phyloP scores from a whole-genome alignment of 1,140 invertebrate species.

The Rhyzopertha dominica region DNA sequence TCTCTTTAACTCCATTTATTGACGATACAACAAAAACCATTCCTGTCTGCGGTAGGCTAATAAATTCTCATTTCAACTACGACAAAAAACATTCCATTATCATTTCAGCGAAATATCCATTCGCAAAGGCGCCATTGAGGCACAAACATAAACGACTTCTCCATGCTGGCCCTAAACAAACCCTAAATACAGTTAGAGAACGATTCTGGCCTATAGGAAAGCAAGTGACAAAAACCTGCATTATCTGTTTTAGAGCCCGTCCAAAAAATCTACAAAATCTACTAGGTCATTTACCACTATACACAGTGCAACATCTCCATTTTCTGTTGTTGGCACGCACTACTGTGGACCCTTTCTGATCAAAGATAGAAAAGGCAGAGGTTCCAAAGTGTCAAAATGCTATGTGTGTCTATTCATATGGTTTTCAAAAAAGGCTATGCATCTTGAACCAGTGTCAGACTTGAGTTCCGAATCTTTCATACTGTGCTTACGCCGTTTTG shows the following conservation, averaged over 20 bases:
- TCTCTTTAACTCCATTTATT: constrained; percentile 17
- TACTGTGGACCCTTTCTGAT: constrained; percentile 36
- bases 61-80: constrained; percentile 8
- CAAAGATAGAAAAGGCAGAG: constrained; percentile 1
- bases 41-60: constrained; percentile 21
- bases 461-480: constrained; percentile 32
- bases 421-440: constrained; percentile 29
- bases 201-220: background rate
- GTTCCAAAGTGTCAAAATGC: constrained; percentile 24
- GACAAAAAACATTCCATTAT: constrained; percentile 24
- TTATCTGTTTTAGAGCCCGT: constrained; percentile 16
- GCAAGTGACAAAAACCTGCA: constrained; percentile 12
- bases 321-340: constrained; percentile 34
- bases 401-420: constrained; percentile 44
- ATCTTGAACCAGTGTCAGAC: constrained; percentile 29
- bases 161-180: constrained; percentile 21
- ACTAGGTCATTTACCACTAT: constrained; percentile 39
- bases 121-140: constrained; percentile 22
- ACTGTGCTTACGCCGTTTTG: constrained; percentile 38
- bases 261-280: constrained; percentile 19
- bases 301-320: constrained; percentile 28
- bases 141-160: constrained; percentile 12
- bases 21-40: constrained; percentile 15
- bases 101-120: constrained; percentile 10
- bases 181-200: constrained; percentile 6